phyloP scores from a whole-genome alignment of 2,888 invertebrate species.

The Polydrusus pterygomalis region DNA sequence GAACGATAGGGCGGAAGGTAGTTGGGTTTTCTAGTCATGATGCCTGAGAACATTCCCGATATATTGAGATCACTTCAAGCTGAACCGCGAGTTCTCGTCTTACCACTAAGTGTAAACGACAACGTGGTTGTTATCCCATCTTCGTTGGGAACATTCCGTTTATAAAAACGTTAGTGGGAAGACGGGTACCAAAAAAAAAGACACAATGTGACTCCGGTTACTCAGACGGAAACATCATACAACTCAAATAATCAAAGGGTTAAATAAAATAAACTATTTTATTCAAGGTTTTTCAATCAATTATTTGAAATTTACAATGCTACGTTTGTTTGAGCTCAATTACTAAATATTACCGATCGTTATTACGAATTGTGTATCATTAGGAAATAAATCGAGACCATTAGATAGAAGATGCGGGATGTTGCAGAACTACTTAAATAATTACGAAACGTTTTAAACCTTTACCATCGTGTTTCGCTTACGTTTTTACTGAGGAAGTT shows the following conservation, averaged over 20 bases:
- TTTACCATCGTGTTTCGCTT: not conserved
- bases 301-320: constrained; percentile 16
- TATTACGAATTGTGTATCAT: constrained; percentile 34
- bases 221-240: too few species aligned
- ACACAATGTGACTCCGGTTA: too few species aligned
- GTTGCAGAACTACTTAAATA: not conserved
- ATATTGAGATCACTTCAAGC: too few species aligned
- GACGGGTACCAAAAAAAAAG: too few species aligned
- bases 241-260: constrained; percentile 5
- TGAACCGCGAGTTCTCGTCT: too few species aligned
- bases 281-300: constrained; percentile 27
- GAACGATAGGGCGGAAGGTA: too few species aligned
- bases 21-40: too few species aligned
- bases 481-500: not conserved
- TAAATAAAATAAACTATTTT: constrained; percentile 1
- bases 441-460: not conserved
- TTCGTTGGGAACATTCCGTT: too few species aligned
- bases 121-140: too few species aligned
- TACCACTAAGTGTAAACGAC: too few species aligned
- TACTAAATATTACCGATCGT: constrained; percentile 19
- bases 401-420: constrained; percentile 26
- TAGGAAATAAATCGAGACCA: constrained; percentile 47
- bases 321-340: constrained; percentile 23
- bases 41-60: too few species aligned
- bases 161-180: too few species aligned